Conservation (phyloP, 2,113 vertebrate species). For the Pygoscelis adeliae region DNA sequence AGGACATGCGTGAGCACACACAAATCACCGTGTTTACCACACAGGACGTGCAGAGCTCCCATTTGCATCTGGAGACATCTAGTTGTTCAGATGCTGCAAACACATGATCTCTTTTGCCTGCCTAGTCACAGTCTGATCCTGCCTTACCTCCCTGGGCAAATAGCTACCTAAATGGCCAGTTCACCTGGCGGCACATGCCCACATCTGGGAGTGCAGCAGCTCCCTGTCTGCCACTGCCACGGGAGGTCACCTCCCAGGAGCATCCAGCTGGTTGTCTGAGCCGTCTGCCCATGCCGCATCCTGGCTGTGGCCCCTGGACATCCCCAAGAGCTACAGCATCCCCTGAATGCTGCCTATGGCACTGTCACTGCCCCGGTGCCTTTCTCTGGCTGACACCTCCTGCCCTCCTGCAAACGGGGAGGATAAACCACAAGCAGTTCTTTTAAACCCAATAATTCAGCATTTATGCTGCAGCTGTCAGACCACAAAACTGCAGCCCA, state of each 20-base stretch:
- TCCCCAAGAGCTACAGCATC: background rate
- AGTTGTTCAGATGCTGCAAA: conserved; percentile 12
- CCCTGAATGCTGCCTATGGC: background rate
- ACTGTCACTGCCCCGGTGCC: background rate
- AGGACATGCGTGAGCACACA: conserved; percentile 63
- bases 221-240: background rate
- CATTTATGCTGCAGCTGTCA: background rate
- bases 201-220: background rate
- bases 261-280: background rate
- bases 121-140: background rate
- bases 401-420: background rate
- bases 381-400: background rate
- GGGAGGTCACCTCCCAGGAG: background rate
- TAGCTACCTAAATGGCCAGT: background rate
- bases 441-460: background rate
- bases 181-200: background rate
- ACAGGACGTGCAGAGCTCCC: background rate
- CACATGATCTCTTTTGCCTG: background rate
- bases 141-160: background rate
- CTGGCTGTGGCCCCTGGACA: background rate
- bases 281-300: rapidly evolving
- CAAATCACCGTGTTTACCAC: background rate
- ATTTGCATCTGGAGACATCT: background rate
- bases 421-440: background rate
- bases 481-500: conserved; percentile 8